These are phyloP conservation scores for Coryphaenoides rupestris DNA, from an alignment of 2,113 vertebrate genomes.

Conservation along the genomic window DNA sequence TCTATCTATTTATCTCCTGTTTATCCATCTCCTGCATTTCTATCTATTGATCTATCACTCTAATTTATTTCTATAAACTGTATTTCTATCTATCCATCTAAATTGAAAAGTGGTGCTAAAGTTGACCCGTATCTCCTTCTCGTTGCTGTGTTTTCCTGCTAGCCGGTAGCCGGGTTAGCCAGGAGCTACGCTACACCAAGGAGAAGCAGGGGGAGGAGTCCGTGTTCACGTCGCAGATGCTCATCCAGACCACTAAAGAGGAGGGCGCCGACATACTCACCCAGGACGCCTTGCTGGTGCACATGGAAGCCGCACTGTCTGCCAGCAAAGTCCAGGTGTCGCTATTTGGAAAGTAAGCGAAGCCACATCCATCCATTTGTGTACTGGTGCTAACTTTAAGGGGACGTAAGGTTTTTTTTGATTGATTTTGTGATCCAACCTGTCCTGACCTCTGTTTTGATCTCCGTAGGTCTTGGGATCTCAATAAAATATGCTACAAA, in stretches of 20 bases:
- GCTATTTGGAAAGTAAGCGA: constrained; percentile 96
- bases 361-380: background rate
- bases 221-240: constrained; percentile 91
- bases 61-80: constrained; percentile 12
- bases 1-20: background rate
- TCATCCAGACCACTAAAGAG: constrained; percentile 92
- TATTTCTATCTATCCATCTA: constrained; percentile 10
- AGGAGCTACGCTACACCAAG: constrained; percentile 92
- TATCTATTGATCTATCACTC: background rate
- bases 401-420: background rate
- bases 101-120: too few relatives aligned
- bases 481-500: constrained; percentile 99
- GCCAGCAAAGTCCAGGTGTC: constrained; percentile 98
- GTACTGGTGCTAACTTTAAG: background rate
- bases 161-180: constrained; percentile 95
- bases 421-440: background rate
- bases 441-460: constrained; percentile 7
- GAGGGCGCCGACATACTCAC: constrained; percentile 89
- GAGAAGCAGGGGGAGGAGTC: constrained; percentile 97
- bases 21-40: too few relatives aligned
- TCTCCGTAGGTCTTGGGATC: constrained; percentile 88
- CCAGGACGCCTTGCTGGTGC: constrained; percentile 86
- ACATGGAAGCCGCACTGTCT: constrained; percentile 88
- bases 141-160: constrained; percentile 25
- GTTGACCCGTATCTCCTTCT: background rate